Evolutionary conservation across 2,888 invertebrate species (phyloP).

Genomic region (Melipona beecheii): DNA sequence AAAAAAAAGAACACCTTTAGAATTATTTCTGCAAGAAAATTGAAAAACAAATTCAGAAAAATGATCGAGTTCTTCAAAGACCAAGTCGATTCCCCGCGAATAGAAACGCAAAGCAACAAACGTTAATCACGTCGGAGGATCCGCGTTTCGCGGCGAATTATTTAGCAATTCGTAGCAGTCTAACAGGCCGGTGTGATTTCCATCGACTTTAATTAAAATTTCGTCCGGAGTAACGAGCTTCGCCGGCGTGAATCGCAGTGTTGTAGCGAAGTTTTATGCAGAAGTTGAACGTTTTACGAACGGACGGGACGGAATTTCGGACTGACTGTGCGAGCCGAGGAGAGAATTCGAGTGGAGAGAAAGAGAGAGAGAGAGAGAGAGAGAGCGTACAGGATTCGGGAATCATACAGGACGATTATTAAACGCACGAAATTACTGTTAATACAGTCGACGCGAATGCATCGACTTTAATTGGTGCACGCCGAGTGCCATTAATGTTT

Average conservation of each 20-base stretch:
- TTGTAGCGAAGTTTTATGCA: background rate
- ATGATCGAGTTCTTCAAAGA: too few relatives aligned
- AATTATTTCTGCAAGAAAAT: too few relatives aligned
- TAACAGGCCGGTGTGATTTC: background rate
- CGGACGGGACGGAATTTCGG: background rate
- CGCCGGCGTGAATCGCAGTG: background rate
- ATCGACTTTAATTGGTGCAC: slow-evolving; percentile 58
- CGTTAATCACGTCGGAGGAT: background rate
- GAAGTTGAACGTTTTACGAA: slow-evolving; percentile 8
- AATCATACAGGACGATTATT: slow-evolving; percentile 37
- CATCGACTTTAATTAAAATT: slow-evolving; percentile 22
- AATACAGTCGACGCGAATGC: slow-evolving; percentile 53
- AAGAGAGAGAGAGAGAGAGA: background rate
- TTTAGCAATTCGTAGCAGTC: background rate
- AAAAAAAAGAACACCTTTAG: too few relatives aligned
- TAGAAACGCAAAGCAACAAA: background rate
- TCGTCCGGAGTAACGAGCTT: slow-evolving; percentile 8
- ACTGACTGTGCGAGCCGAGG: too few relatives aligned
- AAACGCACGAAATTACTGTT: slow-evolving; percentile 55
- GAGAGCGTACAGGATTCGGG: background rate
- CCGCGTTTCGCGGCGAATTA: background rate
- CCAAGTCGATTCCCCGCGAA: too few relatives aligned
- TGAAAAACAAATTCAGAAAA: too few relatives aligned
- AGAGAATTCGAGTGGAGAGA: background rate
- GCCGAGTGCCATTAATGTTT: slow-evolving; percentile 57